Percentiles rank a stretch among this genome's conserved stretches.
Evolutionary conservation across 2,888 invertebrate genomes (phyloP).

Genomic region (Synanthedon myopaeformis): DNA sequence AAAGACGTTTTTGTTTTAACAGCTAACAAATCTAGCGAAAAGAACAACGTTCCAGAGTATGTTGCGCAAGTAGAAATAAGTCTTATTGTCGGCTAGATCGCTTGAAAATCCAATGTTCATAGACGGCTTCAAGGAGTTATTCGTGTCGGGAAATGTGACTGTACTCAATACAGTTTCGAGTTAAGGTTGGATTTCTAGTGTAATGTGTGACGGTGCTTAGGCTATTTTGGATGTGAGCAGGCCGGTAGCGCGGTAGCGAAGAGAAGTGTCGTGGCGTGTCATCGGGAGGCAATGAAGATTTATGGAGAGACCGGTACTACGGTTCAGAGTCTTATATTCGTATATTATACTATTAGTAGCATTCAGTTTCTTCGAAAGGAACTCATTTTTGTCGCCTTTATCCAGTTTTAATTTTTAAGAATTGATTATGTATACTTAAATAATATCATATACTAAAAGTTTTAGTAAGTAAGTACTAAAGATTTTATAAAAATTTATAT

Average conservation of each 20-base stretch:
- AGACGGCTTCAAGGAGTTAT: slow-evolving; percentile 33
- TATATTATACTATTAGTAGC: slow-evolving; percentile 21
- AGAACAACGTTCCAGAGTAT: slow-evolving; percentile 51
- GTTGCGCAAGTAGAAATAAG: slow-evolving; percentile 25
- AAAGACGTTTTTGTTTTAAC: slow-evolving; percentile 34
- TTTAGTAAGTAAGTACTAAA: too few relatives aligned
- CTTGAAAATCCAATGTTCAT: slow-evolving; percentile 28
- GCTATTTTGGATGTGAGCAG: slow-evolving; percentile 23
- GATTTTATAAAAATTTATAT: too few relatives aligned
- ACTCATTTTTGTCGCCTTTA: background rate
- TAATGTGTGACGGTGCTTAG: slow-evolving; percentile 16
- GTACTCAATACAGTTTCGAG: slow-evolving; percentile 8
- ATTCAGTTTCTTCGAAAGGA: slow-evolving; percentile 23
- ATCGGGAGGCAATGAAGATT: slow-evolving; percentile 70
- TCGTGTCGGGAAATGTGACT: slow-evolving; percentile 41
- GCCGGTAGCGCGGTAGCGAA: slow-evolving; percentile 58
- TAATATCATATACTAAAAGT: too few relatives aligned
- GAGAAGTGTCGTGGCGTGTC: slow-evolving; percentile 68
- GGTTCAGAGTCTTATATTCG: slow-evolving; percentile 25
- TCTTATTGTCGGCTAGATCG: slow-evolving; percentile 30
- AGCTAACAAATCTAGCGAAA: slow-evolving; percentile 50
- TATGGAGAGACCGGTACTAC: slow-evolving; percentile 56
- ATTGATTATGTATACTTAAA: too few relatives aligned
- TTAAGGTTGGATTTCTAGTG: slow-evolving; percentile 19
- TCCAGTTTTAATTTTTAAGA: too few relatives aligned